Evolutionary conservation across 1,140 invertebrate species (phyloP).

Genomic region (Macrostomum lignano): DNA sequence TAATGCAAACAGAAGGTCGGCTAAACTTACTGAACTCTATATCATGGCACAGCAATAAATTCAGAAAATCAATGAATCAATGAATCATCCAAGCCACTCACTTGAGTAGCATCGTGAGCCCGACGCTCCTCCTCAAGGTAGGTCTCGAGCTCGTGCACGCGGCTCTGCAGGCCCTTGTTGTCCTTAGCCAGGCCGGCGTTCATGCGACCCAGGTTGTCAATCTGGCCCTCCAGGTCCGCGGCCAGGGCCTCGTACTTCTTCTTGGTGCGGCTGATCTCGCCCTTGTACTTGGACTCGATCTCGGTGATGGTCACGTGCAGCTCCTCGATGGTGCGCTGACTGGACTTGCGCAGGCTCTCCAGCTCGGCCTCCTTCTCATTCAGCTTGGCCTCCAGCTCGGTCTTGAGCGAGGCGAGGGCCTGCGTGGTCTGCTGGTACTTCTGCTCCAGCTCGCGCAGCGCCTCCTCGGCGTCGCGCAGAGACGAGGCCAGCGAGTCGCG

Average conservation of each 20-base stretch:
- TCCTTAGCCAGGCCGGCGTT: not conserved
- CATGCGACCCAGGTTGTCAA: not conserved
- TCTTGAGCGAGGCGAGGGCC: slow-evolving; percentile 1
- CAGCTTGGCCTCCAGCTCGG: not conserved
- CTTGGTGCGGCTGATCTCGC: slow-evolving; percentile 3
- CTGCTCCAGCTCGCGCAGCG: not conserved
- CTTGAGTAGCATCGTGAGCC: slow-evolving; percentile 14
- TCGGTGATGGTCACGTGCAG: slow-evolving; percentile 1
- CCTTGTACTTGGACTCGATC: slow-evolving; percentile 4
- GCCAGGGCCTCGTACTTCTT: slow-evolving; percentile 5
- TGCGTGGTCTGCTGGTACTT: slow-evolving; percentile 1
- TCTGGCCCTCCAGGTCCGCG: no score
- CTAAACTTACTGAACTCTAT: no score
- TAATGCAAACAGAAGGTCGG: no score
- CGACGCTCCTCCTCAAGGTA: slow-evolving; percentile 19
- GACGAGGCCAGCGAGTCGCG: not conserved
- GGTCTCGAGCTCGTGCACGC: slow-evolving; percentile 17
- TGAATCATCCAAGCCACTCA: slow-evolving; percentile 9
- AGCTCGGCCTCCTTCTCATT: slow-evolving; percentile 5
- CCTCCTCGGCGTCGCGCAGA: not conserved
- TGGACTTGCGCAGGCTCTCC: slow-evolving; percentile 5
- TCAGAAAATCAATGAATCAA: no score
- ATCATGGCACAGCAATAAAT: no score
- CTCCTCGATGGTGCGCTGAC: slow-evolving; percentile 4
- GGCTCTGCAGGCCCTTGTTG: not conserved